phyloP scores from a whole-genome alignment of 2,888 invertebrate species.

The Phymatocera aterrima region DNA sequence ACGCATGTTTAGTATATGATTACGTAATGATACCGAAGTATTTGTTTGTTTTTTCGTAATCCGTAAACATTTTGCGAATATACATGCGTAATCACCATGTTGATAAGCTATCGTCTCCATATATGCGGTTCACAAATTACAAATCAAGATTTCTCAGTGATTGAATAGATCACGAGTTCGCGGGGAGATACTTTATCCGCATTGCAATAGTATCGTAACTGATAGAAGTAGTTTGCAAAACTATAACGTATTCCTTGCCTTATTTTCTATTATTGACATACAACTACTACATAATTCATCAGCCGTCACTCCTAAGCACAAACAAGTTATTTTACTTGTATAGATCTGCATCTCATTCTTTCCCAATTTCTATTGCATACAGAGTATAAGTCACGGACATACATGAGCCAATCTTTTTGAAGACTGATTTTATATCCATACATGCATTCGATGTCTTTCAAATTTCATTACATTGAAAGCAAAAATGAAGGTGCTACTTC shows the following conservation, averaged over 20 bases:
- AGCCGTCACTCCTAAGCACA: not conserved
- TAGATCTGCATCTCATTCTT: not conserved
- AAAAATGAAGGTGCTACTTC: too few relatives aligned
- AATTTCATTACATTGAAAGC: too few relatives aligned
- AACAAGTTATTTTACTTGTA: not conserved
- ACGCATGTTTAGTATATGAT: not conserved
- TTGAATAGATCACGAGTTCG: not conserved
- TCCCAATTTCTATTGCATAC: not conserved
- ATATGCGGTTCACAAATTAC: not conserved
- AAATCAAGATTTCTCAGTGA: not conserved
- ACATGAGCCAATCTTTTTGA: too few relatives aligned
- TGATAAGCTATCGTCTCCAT: slow-evolving; percentile 4
- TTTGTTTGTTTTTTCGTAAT: not conserved
- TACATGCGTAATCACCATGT: not conserved
- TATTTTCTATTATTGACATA: not conserved
- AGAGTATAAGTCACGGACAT: too few relatives aligned
- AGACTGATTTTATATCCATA: too few relatives aligned
- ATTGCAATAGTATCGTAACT: not conserved
- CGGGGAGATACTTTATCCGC: not conserved
- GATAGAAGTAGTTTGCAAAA: not conserved
- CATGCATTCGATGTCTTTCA: too few relatives aligned
- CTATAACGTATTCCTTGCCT: not conserved
- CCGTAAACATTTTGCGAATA: slow-evolving; percentile 3
- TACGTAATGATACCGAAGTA: not conserved
- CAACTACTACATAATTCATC: not conserved